Percentiles rank a stretch among this genome's conserved stretches.
These are phyloP conservation scores for Halcyon malimbica DNA, from an alignment of 2,113 vertebrate species.

Conservation along the genomic window DNA sequence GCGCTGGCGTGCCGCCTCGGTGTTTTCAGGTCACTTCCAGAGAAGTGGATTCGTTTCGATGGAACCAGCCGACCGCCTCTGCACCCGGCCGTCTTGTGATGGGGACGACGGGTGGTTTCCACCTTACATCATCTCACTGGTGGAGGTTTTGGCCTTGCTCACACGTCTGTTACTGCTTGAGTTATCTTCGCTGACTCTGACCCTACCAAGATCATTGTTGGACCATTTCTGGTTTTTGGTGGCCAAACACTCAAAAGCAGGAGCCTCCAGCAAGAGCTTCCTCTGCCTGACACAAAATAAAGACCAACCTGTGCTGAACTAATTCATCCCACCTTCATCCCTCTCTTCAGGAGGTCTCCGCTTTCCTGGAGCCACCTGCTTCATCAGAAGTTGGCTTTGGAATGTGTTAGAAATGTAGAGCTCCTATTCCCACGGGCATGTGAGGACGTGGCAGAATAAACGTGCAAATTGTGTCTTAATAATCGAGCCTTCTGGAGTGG, in stretches of 20 bases:
- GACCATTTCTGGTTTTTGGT: background rate
- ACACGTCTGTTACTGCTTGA: background rate
- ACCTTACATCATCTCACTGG: fast-evolving
- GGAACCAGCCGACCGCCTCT: fast-evolving
- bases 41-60: background rate
- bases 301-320: background rate
- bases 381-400: background rate
- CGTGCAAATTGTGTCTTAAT: background rate
- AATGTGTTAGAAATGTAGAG: background rate
- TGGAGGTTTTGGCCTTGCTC: background rate
- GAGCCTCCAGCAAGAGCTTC: background rate
- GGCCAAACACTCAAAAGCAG: background rate
- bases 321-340: background rate
- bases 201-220: background rate
- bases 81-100: fast-evolving
- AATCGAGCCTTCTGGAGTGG: background rate
- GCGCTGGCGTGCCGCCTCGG: fast-evolving
- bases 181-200: background rate
- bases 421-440: background rate
- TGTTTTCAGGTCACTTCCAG: background rate
- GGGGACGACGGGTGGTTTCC: background rate
- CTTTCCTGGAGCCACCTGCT: background rate
- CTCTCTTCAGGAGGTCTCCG: background rate
- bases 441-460: background rate
- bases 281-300: background rate